Base-by-base conservation (phyloP, 2,888 invertebrate genomes). In the Molanna angustata region DNA sequence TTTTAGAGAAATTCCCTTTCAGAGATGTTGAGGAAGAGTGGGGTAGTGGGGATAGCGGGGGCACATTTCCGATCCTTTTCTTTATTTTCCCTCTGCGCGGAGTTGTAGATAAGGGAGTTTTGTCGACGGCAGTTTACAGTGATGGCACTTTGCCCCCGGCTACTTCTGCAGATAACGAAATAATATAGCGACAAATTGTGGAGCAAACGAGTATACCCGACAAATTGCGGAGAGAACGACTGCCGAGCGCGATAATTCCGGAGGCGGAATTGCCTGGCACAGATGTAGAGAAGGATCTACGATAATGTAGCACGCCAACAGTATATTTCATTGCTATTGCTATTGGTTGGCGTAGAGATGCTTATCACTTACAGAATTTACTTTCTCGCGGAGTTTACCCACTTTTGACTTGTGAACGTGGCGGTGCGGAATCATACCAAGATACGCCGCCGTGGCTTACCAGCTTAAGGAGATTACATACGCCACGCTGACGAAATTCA, bases 181-280 rank as follows among this genome's bases (percentile, higher is more conserved):
- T 59, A 59, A 59, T 59, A 59, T 59, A 55, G 59, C 59, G 59
- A 59, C 59, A 59, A 59, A 59, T 59, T 55, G 59, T 59, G 56
- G 57, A 57, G 59, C 53, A 55, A 59, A 59, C 59, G 58, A 56
- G 58, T 56, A 50, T 56, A 45, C 56, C 55, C 58, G 58, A 53
- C 58, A 55, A 58, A 58, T 52, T 52, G 58, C 43, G 49, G 56
- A 42, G 58, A 37, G 42, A 58, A 58, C 58, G 58, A 55, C 58
- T 55, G 49, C 45, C 54, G 52, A 47, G 48, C 44, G 56, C 58
- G 55, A 58, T 58, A 58, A 58, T 54, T 58, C 58, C 49, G 49
- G 51, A 13, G 33, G 42, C 49, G 49, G 49, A 58, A 58, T 55
- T 40, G 58, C 52, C 58, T 49, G 52, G 56, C 58, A 58, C 58